phyloP scores from a whole-genome alignment of 2,797 vertebrate genomes.

The Platalea minor region DNA sequence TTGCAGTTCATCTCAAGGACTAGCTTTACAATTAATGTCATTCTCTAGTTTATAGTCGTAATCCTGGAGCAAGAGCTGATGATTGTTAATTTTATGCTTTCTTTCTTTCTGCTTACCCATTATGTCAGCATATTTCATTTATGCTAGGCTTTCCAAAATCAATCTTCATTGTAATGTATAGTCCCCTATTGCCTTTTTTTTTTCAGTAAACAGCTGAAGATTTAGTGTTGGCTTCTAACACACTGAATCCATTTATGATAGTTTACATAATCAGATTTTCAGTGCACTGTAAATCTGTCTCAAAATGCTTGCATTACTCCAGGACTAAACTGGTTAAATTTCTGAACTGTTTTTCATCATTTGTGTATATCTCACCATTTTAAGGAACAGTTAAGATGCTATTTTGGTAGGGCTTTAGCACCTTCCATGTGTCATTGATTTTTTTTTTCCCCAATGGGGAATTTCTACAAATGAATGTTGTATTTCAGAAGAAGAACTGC shows the following conservation, averaged over 20 bases:
- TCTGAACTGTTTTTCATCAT: constrained; percentile 19
- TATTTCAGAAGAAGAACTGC: constrained; percentile 28
- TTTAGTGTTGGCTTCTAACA: constrained; percentile 35
- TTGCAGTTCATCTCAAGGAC: constrained; percentile 33
- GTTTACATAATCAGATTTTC: constrained; percentile 55
- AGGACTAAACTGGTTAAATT: constrained; percentile 33
- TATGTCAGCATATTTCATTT: constrained; percentile 57
- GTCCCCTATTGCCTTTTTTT: constrained; percentile 11
- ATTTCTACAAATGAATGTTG: constrained; percentile 7
- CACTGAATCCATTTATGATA: constrained; percentile 43
- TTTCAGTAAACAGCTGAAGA: constrained; percentile 33
- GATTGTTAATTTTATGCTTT: constrained; percentile 52
- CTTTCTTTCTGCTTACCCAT: constrained; percentile 39
- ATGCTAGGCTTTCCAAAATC: not conserved
- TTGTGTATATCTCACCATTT: not conserved
- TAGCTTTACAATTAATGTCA: constrained; percentile 25
- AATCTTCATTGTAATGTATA: constrained; percentile 53
- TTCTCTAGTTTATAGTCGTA: constrained; percentile 15
- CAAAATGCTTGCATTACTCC: constrained; percentile 12
- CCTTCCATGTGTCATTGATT: not conserved
- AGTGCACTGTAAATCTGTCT: constrained; percentile 35
- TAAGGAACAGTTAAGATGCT: not conserved
- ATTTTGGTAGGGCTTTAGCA: not conserved
- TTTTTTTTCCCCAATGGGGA: not conserved
- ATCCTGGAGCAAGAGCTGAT: constrained; percentile 1